These are phyloP conservation scores for Forbesichthys papilliferus DNA, from an alignment of 2,113 vertebrate species.

Conservation along the genomic window DNA sequence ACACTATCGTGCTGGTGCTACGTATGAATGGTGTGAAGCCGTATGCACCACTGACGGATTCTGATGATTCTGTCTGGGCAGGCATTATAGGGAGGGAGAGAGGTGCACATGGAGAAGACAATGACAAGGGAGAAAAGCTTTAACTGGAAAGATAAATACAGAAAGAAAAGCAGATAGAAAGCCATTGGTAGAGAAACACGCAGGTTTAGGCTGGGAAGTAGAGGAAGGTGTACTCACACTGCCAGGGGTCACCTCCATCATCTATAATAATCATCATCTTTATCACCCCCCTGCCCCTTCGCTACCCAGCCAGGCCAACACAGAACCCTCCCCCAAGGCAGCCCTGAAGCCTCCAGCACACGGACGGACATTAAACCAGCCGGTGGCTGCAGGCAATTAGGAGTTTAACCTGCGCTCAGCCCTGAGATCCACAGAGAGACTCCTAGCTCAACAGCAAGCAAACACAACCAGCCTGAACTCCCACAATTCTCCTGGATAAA, in stretches of 20 bases:
- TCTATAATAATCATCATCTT: conserved; percentile 71
- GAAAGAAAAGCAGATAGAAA: conserved; percentile 34
- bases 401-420: conserved; percentile 72
- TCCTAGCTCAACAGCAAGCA: conserved; percentile 55
- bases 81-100: neutral
- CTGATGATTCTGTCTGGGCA: too few relatives aligned
- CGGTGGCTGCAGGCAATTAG: conserved; percentile 67
- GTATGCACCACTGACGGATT: too few relatives aligned
- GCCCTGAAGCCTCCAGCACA: conserved; percentile 51
- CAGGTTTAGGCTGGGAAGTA: conserved; percentile 28
- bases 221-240: conserved; percentile 25
- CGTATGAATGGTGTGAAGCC: too few relatives aligned
- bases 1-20: too few relatives aligned
- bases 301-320: conserved; percentile 44
- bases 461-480: conserved; percentile 61
- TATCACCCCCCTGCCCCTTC: conserved; percentile 43
- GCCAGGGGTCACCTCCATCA: conserved; percentile 69
- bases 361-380: conserved; percentile 64
- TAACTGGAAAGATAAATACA: conserved; percentile 15
- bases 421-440: conserved; percentile 59
- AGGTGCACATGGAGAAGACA: neutral
- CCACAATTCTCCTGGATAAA: too few relatives aligned
- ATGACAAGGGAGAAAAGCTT: neutral
- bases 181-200: conserved; percentile 28
- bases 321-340: conserved; percentile 33